Evolutionary conservation across 2,797 vertebrate species (phyloP), one percentile per base, ranked within the genome.

Genomic region (Chelonia mydas): DNA sequence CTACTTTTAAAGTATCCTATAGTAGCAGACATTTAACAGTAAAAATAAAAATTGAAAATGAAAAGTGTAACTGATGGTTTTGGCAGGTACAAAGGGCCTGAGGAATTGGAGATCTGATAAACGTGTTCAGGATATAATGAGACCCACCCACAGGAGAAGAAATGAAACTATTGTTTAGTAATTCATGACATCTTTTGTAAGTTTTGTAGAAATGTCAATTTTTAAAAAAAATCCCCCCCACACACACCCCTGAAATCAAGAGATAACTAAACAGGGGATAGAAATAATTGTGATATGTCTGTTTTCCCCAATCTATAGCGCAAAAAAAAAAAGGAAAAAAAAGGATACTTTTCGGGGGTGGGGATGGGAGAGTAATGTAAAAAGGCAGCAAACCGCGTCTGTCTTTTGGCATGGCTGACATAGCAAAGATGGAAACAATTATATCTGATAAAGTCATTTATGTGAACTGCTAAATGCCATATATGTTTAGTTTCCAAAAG

Each of bases 31-130:
- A 54, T 92, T 92, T 95, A 96, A 97, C 92, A 49, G 65, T 88
- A 93, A 91, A 93, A 93, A 96, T 85, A 95, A 92, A 95, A 92
- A 91, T 90, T 37, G 89, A 95, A 96, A 95, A 90, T 45, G 4
- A 57, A 28, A 54, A 87, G 59, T 76, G 12, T 72, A 85, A 90
- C 89, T 89, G 9, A 65, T 81, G 72, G 17, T 37, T 93, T 94
- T 87, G 91, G 95, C 76, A 92, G 87, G 59, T 6, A 77, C 2
- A 57, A 28, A 9, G 89, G 80, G 51, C 55, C 47, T 11, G 2
- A 80, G 77, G 41, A 87, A 11, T 19, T n/a, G 85, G 76, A 84
- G 86, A 6, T 12, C 47, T 54, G 84, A 47, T 59, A 80, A 85
- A 3, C 0, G 0, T 33, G 78, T 17, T 45, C 68, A 81, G 47